Base-by-base conservation (phyloP, 2,797 vertebrate genomes). In the Salmo trutta region DNA sequence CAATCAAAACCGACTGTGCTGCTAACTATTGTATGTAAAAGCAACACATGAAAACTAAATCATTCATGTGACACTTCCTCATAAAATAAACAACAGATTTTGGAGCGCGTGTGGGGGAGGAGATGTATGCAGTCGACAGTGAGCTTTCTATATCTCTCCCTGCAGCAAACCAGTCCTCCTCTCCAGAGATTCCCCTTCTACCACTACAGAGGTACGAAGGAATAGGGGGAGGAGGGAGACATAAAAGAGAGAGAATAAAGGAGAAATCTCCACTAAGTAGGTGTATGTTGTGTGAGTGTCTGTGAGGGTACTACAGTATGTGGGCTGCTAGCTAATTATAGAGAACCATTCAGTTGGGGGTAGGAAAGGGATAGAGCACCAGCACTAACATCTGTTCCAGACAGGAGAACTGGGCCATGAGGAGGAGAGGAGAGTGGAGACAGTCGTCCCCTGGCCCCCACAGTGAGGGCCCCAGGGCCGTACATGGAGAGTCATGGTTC, bases 291-390 rank as follows among this genome's bases (percentile, higher is more conserved):
- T 59, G 51, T 54, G 74, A 21, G 71, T 51, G 71, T 5, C 7
- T 3, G 31, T 56, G 53, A 27, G 52, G 8, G 36, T 27, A 62
- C 47, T 69, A 52, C 27, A 53, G 41, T 75, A 36, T 75, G 41
- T 67, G 62, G 72, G 65, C 56, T 47, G 59, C 64, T 52, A 86
- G 85, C 86, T 91, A 93, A 93, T 93, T 91, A 92, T 84, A 79
- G 54, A 76, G 76, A 77, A 83, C 90, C 90, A 93, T 93, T 92
- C 93, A 90, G 86, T 86, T 84, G 89, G 88, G 89, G 84, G 84
- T 82, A 83, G 89, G 85, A 87, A 91, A 90, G 89, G 87, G 79
- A 90, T 88, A 78, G 87, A 86, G 82, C 33, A 75, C 71, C 77
- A 72, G n/a, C 64, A 81, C 87, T 81, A 92, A 87, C 91, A 93